Evolutionary conservation across 2,113 vertebrate species (phyloP).

Genomic region (Chlorodrepanis virens): DNA sequence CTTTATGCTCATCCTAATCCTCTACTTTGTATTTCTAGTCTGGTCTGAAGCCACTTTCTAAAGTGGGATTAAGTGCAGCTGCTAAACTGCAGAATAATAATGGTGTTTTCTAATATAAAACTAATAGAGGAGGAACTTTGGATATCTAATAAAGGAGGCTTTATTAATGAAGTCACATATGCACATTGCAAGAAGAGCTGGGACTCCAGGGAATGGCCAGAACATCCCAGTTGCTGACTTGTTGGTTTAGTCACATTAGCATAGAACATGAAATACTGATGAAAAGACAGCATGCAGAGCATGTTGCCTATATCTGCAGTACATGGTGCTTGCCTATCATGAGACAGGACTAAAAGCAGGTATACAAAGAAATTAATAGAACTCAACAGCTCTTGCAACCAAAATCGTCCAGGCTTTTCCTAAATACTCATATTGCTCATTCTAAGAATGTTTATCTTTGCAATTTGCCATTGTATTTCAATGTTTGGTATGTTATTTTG

Average conservation of each 20-base stretch:
- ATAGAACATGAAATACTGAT: conserved; percentile 14
- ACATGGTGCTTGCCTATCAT: neutral
- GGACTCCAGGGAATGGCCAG: neutral
- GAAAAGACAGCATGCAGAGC: neutral
- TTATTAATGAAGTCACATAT: neutral
- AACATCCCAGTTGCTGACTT: neutral
- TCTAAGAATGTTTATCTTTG: neutral
- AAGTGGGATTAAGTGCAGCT: neutral
- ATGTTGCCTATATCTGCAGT: neutral
- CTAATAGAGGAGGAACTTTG: neutral
- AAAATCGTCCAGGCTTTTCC: neutral
- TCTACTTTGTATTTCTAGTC: neutral
- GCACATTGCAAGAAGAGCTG: neutral
- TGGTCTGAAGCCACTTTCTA: neutral
- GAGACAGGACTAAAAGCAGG: conserved; percentile 23
- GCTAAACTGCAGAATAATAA: neutral
- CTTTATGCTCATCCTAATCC: neutral
- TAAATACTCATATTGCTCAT: neutral
- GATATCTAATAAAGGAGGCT: neutral
- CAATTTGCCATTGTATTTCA: neutral
- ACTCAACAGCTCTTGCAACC: neutral
- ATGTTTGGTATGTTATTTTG: neutral
- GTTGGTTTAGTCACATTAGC: neutral
- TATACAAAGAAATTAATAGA: conserved; percentile 15
- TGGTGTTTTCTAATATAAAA: neutral